Percentiles rank a stretch among this genome's conserved stretches.
Conservation (phyloP, 1,140 invertebrate species). For the honey bee (Apis mellifera) region DNA sequence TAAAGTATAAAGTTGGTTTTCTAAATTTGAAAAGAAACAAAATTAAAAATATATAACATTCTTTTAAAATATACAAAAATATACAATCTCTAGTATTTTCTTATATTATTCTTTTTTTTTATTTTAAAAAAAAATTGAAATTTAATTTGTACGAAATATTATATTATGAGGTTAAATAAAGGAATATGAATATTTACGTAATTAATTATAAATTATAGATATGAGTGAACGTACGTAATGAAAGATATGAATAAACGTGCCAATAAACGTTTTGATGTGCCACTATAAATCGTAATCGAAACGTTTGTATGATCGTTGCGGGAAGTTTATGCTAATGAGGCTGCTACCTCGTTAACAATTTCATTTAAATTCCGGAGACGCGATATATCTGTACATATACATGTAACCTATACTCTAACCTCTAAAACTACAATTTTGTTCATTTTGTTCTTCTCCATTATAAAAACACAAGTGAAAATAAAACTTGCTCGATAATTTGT, state of each 20-base stretch:
- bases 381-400: neutral
- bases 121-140: neutral
- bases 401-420: no score
- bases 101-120: neutral
- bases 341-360: slow-evolving; percentile 42
- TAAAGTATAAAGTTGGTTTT: neutral
- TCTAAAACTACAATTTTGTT: no score
- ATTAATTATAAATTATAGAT: neutral
- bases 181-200: neutral
- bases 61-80: neutral
- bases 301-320: neutral
- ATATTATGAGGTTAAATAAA: neutral
- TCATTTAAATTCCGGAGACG: slow-evolving; percentile 21
- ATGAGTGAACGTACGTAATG: neutral
- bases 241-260: neutral
- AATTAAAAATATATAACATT: neutral
- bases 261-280: slow-evolving; percentile 4
- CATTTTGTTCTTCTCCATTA: no score
- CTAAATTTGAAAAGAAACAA: neutral
- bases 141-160: neutral
- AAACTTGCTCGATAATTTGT: no score
- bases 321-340: slow-evolving; percentile 43
- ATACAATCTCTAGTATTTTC: neutral
- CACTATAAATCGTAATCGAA: neutral
- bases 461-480: no score